Conservation (phyloP, 2,113 vertebrate species). For the Uropsilus gracilis region DNA sequence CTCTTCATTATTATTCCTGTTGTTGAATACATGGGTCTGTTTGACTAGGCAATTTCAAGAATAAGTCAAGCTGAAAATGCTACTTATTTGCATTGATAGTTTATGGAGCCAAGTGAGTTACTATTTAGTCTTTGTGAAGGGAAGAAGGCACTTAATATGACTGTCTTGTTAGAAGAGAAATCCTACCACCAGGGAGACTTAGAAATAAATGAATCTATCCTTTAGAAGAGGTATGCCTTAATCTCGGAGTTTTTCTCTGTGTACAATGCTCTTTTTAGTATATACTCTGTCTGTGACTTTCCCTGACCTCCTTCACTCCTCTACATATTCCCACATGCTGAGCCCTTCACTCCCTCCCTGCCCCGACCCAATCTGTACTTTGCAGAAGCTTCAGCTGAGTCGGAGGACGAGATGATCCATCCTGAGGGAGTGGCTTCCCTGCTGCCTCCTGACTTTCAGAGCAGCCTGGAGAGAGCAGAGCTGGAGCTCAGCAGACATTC, state of each 20-base stretch:
- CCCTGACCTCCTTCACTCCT: conserved; percentile 58
- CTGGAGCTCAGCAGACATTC: conserved; percentile 81
- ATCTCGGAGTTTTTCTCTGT: conserved; percentile 42
- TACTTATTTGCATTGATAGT: conserved; percentile 40
- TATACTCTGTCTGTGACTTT: conserved; percentile 55
- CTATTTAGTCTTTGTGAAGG: conserved; percentile 53
- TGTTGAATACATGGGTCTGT: conserved; percentile 6
- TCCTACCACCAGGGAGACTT: conserved; percentile 52
- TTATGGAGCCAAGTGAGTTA: conserved; percentile 54
- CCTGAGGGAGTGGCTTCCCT: conserved; percentile 82
- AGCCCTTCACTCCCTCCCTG: conserved; percentile 75
- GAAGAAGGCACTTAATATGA: conserved; percentile 55
- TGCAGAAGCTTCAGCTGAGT: conserved; percentile 83
- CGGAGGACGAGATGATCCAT: conserved; percentile 83
- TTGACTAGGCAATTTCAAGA: conserved; percentile 31
- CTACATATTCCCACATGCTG: conserved; percentile 68
- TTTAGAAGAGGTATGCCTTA: conserved; percentile 37
- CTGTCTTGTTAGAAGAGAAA: conserved; percentile 42
- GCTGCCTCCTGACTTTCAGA: conserved; percentile 82
- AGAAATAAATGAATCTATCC: conserved; percentile 21
- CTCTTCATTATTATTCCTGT: conserved; percentile 27
- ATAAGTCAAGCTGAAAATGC: conserved; percentile 50
- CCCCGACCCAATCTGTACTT: conserved; percentile 78
- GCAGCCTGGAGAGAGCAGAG: conserved; percentile 82
- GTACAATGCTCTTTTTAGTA: conserved; percentile 45